These are phyloP conservation scores for Spea hammondii DNA, from an alignment of 2,797 vertebrate species.

Conservation along the genomic window DNA sequence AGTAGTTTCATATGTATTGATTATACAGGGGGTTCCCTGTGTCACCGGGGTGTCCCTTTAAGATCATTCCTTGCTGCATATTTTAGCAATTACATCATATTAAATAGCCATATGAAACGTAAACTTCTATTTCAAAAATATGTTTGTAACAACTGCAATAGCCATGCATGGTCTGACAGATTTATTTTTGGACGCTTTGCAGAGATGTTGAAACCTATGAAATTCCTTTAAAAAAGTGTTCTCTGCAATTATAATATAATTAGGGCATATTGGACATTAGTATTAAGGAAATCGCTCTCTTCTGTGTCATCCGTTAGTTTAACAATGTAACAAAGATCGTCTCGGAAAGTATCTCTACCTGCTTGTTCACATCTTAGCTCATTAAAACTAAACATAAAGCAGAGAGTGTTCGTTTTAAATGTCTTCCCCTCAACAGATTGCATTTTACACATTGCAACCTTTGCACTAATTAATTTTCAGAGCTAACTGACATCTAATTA, in stretches of 20 bases:
- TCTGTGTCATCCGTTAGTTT: constrained; percentile 1
- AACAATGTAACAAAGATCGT: neutral
- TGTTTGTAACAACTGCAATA: too few relatives aligned
- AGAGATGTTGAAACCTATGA: neutral
- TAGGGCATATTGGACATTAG: constrained; percentile 3
- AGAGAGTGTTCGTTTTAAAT: constrained; percentile 17
- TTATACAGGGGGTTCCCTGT: too few relatives aligned
- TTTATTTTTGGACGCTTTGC: too few relatives aligned
- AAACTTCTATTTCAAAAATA: too few relatives aligned
- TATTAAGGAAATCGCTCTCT: neutral
- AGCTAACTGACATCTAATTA: constrained; percentile 48
- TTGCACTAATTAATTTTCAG: constrained; percentile 49
- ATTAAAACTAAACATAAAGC: constrained; percentile 24
- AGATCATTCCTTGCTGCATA: too few relatives aligned
- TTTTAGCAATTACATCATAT: too few relatives aligned
- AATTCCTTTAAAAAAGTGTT: constrained; percentile 4
- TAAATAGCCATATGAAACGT: too few relatives aligned
- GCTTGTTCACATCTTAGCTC: constrained; percentile 5
- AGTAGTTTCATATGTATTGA: too few relatives aligned
- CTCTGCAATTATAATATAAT: constrained; percentile 1
- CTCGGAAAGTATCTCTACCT: constrained; percentile 3
- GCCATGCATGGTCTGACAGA: too few relatives aligned
- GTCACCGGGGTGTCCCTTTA: too few relatives aligned
- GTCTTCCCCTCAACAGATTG: constrained; percentile 29
- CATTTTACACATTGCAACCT: constrained; percentile 45